Evolutionary conservation across 2,888 invertebrate species (phyloP), one percentile per base, ranked within the genome.

Genomic region (Anoplius nigerrimus): DNA sequence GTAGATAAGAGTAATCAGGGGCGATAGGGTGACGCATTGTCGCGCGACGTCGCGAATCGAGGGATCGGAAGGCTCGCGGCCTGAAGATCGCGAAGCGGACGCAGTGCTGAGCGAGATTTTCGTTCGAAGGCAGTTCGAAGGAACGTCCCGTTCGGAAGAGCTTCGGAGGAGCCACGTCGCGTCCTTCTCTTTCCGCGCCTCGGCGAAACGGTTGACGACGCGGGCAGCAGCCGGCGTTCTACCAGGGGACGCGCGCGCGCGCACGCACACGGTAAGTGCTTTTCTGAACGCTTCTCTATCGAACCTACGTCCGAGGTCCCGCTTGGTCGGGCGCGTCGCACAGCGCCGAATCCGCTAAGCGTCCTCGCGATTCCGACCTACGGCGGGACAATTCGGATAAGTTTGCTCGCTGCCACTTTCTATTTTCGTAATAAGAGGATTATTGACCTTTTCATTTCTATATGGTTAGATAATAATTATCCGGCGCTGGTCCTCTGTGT

Each of bases 1-100:
- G 62, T 53, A 69, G 64, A 76, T 76, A 69, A 71, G 55, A 16
- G 66, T 71, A 75, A 75, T 55, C 67, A 51, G 24, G 46, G 13
- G 52, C 48, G 67, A 78, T 74, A 78, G 70, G 59, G 55, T 18
- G 46, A 46, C 42, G n/a, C 16, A 46, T 62, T 15, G 11, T n/a
- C 42, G 56, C 51, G 52, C 62, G 52, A 18, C 16, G 15, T 20
- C 13, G 0, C 48, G 18, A 60, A 42, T 20, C 18, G 22, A 27
- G 6, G n/a, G 51, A 15, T 13, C n/a, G 46, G 16, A 51, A 5
- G 34, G 22, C 46, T n/a, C 67, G 69, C 71, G 70, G 72, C 5
- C 67, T 69, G 0, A 15, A 11, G 1, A 16, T 4, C 3, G 18
- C 15, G 2, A 11, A 43, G 45, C 42, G 8, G 60, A 24, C 45